These are phyloP conservation scores for Dinoponera quadriceps DNA, from an alignment of 1,140 invertebrate species.

Conservation along the genomic window DNA sequence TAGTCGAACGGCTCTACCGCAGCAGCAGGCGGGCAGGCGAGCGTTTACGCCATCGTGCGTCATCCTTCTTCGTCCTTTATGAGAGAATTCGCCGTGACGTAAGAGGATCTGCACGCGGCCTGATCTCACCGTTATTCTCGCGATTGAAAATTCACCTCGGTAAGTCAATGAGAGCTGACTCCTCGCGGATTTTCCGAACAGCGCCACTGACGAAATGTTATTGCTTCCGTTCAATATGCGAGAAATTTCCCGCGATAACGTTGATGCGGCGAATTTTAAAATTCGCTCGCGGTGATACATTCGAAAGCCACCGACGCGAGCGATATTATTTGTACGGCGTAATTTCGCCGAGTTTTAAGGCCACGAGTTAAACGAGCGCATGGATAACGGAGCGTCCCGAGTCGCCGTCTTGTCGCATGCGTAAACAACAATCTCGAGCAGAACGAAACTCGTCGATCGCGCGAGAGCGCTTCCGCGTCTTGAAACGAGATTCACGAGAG, in stretches of 20 bases:
- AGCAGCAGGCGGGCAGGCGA: slow-evolving; percentile 10
- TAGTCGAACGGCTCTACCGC: slow-evolving; percentile 36
- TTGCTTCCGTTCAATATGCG: background rate
- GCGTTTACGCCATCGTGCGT: slow-evolving; percentile 66
- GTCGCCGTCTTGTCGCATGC: background rate
- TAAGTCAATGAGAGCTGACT: slow-evolving; percentile 36
- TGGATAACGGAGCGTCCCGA: background rate
- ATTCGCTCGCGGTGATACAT: background rate
- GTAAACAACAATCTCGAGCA: slow-evolving; percentile 40
- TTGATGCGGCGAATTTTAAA: background rate
- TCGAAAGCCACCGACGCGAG: background rate
- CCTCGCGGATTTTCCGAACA: background rate
- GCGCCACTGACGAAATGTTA: slow-evolving; percentile 10
- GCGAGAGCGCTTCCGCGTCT: slow-evolving; percentile 1
- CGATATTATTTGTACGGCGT: background rate
- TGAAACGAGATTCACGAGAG: slow-evolving; percentile 35
- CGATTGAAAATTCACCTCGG: slow-evolving; percentile 41
- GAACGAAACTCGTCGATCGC: slow-evolving; percentile 32
- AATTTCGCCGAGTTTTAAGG: background rate
- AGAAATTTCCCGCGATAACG: background rate
- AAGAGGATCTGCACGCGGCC: slow-evolving; percentile 52
- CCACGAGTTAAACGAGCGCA: background rate
- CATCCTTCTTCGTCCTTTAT: slow-evolving; percentile 72
- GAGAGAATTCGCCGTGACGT: slow-evolving; percentile 32
- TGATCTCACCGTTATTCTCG: slow-evolving; percentile 30